These are phyloP conservation scores for Nothocercus julius DNA, from an alignment of 2,113 vertebrate genomes.

Conservation along the genomic window DNA sequence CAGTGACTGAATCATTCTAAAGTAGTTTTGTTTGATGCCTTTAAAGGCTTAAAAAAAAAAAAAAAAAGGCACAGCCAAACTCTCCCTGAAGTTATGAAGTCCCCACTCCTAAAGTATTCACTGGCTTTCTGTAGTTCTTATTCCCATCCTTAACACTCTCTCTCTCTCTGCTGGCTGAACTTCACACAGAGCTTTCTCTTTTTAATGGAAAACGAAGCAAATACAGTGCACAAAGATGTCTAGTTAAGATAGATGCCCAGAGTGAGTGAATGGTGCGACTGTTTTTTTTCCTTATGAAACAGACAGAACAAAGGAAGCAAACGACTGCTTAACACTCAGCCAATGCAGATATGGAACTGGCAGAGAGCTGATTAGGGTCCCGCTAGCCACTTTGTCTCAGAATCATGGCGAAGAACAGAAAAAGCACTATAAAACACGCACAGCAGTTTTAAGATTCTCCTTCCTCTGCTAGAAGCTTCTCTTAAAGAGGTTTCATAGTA, in stretches of 20 bases:
- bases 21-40: constrained; percentile 45
- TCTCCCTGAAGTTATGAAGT: constrained; percentile 16
- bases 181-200: background rate
- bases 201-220: constrained; percentile 17
- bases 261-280: background rate
- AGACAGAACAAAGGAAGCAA: background rate
- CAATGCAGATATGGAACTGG: background rate
- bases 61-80: background rate
- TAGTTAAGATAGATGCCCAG: constrained; percentile 28
- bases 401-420: constrained; percentile 6
- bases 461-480: background rate
- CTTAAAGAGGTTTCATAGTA: background rate
- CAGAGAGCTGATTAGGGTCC: background rate
- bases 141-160: background rate
- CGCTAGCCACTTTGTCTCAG: background rate
- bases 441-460: background rate
- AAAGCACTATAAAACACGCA: background rate
- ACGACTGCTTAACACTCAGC: background rate
- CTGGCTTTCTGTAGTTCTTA: background rate
- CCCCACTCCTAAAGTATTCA: background rate
- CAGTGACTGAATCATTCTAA: constrained; percentile 20
- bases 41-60: background rate
- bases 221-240: constrained; percentile 12
- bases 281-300: constrained; percentile 25
- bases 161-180: background rate